phyloP scores from a whole-genome alignment of 1,140 invertebrate genomes.

The Sipha flava region DNA sequence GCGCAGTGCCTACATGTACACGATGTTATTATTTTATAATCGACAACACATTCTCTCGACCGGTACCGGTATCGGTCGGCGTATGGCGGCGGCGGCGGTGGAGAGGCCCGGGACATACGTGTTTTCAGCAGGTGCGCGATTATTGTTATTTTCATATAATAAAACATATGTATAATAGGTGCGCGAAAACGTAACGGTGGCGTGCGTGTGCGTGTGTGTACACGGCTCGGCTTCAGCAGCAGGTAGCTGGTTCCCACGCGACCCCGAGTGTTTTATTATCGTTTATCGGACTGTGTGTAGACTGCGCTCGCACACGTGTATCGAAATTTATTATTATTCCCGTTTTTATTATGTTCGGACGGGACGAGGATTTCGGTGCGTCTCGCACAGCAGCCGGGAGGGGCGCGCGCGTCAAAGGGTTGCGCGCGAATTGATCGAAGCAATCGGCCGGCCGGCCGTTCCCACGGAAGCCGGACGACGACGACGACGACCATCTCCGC shows the following conservation, averaged over 20 bases:
- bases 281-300: neutral
- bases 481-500: too few relatives aligned
- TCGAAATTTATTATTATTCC: neutral
- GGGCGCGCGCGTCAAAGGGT: neutral
- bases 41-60: too few relatives aligned
- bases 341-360: neutral
- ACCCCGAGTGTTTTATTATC: neutral
- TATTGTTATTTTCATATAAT: neutral
- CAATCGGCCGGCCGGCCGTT: neutral
- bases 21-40: neutral
- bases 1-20: neutral
- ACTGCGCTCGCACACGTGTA: too few relatives aligned
- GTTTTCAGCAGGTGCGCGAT: slow-evolving; percentile 6
- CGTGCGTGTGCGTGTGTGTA: neutral
- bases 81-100: neutral
- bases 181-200: slow-evolving; percentile 12
- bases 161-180: neutral
- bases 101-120: neutral
- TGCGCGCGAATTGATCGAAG: neutral
- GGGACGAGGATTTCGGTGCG: neutral
- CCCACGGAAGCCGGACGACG: slow-evolving; percentile 9
- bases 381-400: neutral
- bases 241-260: slow-evolving; percentile 10
- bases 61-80: neutral
- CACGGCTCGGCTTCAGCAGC: neutral